Evolutionary conservation across 1,140 invertebrate species (phyloP), one percentile per base, ranked within the genome.

Genomic region (Neotoxoptera formosana): DNA sequence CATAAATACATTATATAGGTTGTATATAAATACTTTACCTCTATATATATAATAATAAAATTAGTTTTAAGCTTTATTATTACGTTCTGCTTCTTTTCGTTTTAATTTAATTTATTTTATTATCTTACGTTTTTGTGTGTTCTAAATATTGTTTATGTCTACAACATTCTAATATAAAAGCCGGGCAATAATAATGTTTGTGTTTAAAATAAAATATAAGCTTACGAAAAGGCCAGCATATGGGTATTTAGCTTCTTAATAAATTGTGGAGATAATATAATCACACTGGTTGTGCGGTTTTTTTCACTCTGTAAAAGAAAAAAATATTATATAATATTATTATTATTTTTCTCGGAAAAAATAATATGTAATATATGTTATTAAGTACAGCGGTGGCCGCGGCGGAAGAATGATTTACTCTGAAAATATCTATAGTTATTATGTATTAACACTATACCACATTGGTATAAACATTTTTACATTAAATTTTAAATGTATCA

Each of bases 31-130:
- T 25, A 60, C 8, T 60, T 60, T 60, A 60, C 8, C 23, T 60
- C 1, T 11, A 17, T 23, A 53, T 60, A 60, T 41, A 41, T 41
- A 41, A 41, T 41, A 60, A 25, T 30, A 14, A 67, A 67, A 67
- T 67, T 14, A 14, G 30, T 67, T n/a, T 3, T n/a, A 67, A 67
- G 30, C 60, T 67, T 41, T 51, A 51, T 11, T 60, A 60, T 30
- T 67, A 34, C 30, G 60, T 76, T 76, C 0, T n/a, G n/a, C n/a
- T n/a, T 76, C 14, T 76, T 76, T 76, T 76, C 60, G 30, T 67
- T 67, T 67, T 67, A 76, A 76, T 67, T n/a, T 67, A 67, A 30
- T 60, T 60, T 60, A n/a, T n/a, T 76, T 76, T 76, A 76, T 76
- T n/a, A 76, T 6, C n/a, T 76, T 76, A 76, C 17, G 30, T 76